Conservation (phyloP, 1,140 invertebrate species). For the Planococcus citri region DNA sequence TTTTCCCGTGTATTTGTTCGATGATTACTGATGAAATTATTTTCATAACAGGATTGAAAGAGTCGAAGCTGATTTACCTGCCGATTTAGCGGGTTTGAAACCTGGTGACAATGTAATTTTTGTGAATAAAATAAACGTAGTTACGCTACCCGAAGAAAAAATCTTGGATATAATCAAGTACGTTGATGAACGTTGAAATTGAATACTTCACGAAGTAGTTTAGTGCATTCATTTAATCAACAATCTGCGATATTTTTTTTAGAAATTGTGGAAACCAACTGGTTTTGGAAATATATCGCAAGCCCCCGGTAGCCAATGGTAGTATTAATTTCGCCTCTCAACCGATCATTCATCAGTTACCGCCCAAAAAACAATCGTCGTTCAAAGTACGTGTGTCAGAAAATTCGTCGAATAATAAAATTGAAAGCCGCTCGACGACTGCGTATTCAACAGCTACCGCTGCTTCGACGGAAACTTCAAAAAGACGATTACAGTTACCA, state of each 20-base stretch:
- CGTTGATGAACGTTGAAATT: too few species aligned
- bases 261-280: constrained; percentile 53
- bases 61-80: constrained; percentile 66
- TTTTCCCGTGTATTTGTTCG: constrained; percentile 12
- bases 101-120: constrained; percentile 78
- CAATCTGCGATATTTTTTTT: constrained; percentile 26
- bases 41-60: constrained; percentile 52
- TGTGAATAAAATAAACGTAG: constrained; percentile 71
- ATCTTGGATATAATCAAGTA: constrained; percentile 67
- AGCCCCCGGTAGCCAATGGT: neutral
- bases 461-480: constrained; percentile 24
- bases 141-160: constrained; percentile 63
- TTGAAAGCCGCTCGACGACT: neutral
- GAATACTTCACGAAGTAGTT: too few species aligned
- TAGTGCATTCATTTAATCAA: neutral
- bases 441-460: constrained; percentile 31
- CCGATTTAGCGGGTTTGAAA: constrained; percentile 60
- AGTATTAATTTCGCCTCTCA: neutral
- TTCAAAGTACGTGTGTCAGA: constrained; percentile 34
- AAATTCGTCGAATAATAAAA: neutral
- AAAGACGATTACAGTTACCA: constrained; percentile 51
- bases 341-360: neutral
- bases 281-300: constrained; percentile 43
- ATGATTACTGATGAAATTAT: constrained; percentile 1
- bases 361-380: neutral